phyloP scores from a whole-genome alignment of 2,113 vertebrate genomes.

The Sphaerodactylus townsendi region DNA sequence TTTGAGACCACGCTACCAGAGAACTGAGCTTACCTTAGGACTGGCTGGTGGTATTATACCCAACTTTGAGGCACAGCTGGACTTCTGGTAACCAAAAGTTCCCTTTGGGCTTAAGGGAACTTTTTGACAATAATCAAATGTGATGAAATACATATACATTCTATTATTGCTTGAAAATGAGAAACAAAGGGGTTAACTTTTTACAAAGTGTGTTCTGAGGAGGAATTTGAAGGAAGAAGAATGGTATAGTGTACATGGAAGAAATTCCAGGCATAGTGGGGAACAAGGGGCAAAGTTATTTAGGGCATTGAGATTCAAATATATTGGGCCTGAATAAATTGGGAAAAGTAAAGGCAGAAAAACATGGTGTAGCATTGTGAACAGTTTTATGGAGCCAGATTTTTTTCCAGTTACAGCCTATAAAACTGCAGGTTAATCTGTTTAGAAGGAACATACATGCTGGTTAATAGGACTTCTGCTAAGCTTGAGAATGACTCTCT shows the following conservation, averaged over 20 bases:
- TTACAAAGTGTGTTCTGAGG: background rate
- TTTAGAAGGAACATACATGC: constrained; percentile 17
- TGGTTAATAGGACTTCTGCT: constrained; percentile 38
- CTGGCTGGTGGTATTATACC: too few relatives aligned
- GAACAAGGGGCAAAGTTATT: background rate
- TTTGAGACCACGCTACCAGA: too few relatives aligned
- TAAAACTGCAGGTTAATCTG: background rate
- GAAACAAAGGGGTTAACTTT: too few relatives aligned
- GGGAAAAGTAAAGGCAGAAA: background rate
- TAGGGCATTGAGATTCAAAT: background rate
- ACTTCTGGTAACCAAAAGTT: too few relatives aligned
- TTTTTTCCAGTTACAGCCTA: background rate
- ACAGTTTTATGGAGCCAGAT: background rate
- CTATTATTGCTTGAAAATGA: background rate
- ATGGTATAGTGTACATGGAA: too few relatives aligned
- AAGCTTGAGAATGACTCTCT: constrained; percentile 58
- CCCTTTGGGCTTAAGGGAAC: too few relatives aligned
- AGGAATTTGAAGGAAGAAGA: background rate
- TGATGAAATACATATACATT: background rate
- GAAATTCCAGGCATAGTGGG: background rate
- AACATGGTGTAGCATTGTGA: background rate
- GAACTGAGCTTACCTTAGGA: too few relatives aligned
- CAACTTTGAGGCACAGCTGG: too few relatives aligned
- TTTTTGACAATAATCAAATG: too few relatives aligned
- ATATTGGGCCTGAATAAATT: background rate